Conservation (phyloP, 1,140 invertebrate genomes). For the Cyrtorhinus lividipennis region DNA sequence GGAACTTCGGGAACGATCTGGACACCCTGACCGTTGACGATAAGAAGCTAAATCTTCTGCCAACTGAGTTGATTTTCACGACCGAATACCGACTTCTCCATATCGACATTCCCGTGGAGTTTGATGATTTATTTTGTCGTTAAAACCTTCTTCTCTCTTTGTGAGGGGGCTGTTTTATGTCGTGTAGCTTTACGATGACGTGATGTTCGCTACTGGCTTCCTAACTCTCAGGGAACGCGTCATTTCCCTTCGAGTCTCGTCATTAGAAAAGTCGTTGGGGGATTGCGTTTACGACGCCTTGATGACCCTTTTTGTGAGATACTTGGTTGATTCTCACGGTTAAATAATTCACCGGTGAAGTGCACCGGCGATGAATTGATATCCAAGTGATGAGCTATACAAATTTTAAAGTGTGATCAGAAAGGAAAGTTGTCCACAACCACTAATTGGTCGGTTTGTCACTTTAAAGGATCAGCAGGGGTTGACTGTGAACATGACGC, state of each 20-base stretch:
- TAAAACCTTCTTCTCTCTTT: not conserved
- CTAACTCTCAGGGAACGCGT: not conserved
- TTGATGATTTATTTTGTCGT: constrained; percentile 2
- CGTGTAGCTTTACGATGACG: not conserved
- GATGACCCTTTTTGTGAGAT: not conserved
- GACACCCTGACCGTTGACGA: no score
- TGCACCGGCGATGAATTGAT: no score
- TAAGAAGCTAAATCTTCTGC: not conserved
- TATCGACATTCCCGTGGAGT: not conserved
- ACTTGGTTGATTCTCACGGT: no score
- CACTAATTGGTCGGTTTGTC: no score
- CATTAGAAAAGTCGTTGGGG: not conserved
- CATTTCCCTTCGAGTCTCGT: not conserved
- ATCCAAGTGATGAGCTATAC: no score
- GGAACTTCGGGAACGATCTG: not conserved
- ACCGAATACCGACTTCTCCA: not conserved
- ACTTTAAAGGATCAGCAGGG: no score
- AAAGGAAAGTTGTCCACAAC: no score
- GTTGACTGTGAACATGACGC: no score
- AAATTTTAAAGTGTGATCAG: no score
- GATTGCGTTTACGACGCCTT: constrained; percentile 1
- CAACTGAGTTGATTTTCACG: not conserved
- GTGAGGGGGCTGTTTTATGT: not conserved
- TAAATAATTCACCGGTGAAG: no score
- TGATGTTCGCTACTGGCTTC: not conserved